Evolutionary conservation across 2,888 invertebrate genomes (phyloP).

Genomic region (Choreutis nemorana): DNA sequence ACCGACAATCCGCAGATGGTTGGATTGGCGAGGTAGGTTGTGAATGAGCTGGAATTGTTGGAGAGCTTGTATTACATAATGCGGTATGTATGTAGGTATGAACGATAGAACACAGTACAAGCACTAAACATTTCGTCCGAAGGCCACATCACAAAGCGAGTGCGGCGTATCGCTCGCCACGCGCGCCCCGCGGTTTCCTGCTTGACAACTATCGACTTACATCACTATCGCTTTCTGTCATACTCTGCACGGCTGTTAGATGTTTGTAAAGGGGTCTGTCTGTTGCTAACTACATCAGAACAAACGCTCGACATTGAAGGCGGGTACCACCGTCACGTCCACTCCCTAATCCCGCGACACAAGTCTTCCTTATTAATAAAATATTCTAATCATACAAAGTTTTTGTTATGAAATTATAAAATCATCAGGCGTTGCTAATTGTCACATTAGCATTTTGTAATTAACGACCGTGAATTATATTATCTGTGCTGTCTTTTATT

Average conservation of each 20-base stretch:
- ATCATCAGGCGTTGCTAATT: conserved; percentile 24
- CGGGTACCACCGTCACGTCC: conserved; percentile 39
- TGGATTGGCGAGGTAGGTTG: conserved; percentile 31
- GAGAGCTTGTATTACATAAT: conserved; percentile 46
- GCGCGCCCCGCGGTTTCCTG: conserved; percentile 61
- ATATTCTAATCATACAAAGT: conserved; percentile 32
- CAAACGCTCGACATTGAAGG: conserved; percentile 42
- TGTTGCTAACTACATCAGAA: conserved; percentile 50
- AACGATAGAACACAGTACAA: conserved; percentile 23
- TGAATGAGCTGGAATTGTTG: conserved; percentile 54
- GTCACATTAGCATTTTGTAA: conserved; percentile 26
- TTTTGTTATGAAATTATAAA: conserved; percentile 24
- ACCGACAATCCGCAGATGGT: conserved; percentile 26
- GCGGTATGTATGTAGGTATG: conserved; percentile 27
- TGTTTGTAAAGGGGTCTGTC: conserved; percentile 53
- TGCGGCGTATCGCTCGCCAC: conserved; percentile 48
- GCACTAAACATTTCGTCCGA: conserved; percentile 49
- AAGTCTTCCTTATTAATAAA: conserved; percentile 44
- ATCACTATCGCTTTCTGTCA: conserved; percentile 64
- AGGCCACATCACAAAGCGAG: conserved; percentile 52
- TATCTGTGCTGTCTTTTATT: conserved; percentile 26
- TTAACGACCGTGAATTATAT: conserved; percentile 26
- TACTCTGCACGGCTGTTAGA: conserved; percentile 54
- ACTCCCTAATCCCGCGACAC: conserved; percentile 38
- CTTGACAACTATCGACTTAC: conserved; percentile 64